Percentiles rank a stretch among this genome's conserved stretches.
These are phyloP conservation scores for Serranus cabrilla DNA, from an alignment of 2,797 vertebrate species.

Conservation along the genomic window DNA sequence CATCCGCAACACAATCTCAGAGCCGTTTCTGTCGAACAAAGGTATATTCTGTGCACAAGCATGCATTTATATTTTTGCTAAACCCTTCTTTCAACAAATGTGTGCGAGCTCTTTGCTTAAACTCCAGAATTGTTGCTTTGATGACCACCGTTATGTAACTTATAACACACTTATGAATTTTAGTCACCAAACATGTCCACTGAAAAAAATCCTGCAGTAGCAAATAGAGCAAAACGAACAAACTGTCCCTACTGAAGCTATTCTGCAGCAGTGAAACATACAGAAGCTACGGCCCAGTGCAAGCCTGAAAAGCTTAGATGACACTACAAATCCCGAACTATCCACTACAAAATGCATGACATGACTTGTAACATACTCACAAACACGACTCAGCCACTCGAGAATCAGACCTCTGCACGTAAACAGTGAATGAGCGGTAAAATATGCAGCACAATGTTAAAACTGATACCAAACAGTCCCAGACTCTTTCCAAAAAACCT, in stretches of 20 bases:
- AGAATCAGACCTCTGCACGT: slow-evolving; percentile 34
- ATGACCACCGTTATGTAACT: slow-evolving; percentile 13
- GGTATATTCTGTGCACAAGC: neutral
- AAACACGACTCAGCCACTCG: slow-evolving; percentile 28
- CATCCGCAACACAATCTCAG: neutral
- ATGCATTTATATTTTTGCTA: neutral
- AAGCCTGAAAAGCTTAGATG: slow-evolving; percentile 38
- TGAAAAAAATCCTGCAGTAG: slow-evolving; percentile 3
- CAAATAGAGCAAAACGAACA: slow-evolving; percentile 22
- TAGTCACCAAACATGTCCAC: neutral
- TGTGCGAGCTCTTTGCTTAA: slow-evolving; percentile 2
- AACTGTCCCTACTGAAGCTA: slow-evolving; percentile 18
- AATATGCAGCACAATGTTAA: slow-evolving; percentile 38
- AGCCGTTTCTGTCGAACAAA: neutral
- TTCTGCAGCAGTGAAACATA: slow-evolving; percentile 19
- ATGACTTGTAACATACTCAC: slow-evolving; percentile 59
- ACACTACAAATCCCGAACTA: slow-evolving; percentile 38
- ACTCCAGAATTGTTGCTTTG: neutral
- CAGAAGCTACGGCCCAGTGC: neutral
- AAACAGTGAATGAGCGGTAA: slow-evolving; percentile 46
- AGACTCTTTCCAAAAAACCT: slow-evolving; percentile 3
- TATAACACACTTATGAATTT: slow-evolving; percentile 15
- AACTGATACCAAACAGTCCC: slow-evolving; percentile 4
- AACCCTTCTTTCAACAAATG: neutral
- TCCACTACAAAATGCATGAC: slow-evolving; percentile 68